Base-by-base conservation (phyloP, 2,888 invertebrate species). In the Caenorhabditis sp. region DNA sequence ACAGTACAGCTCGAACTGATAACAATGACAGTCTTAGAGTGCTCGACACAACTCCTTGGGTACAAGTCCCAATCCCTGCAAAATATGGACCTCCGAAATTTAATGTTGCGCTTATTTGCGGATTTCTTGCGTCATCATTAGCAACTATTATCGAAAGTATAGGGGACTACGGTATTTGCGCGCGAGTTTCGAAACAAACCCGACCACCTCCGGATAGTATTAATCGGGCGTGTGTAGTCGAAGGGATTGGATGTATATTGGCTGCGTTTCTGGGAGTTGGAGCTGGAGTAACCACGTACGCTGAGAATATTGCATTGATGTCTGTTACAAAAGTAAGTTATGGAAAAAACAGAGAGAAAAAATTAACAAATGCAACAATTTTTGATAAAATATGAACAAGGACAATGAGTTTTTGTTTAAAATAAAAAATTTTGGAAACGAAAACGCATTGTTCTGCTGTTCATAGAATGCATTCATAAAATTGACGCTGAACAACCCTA, bases 201-300 rank as follows among this genome's bases (percentile, higher is more conserved):
- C 73, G 79, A 23, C 85, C 85, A 17, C 82, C 83, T 7, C 60
- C 73, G 20, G 71, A 80, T 7, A 78, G 81, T 0, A 76, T 82
- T 8, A 85, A 85, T 56, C 71, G 85, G 25, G 83, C 84, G 7
- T 83, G 85, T 25, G 80, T 85, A 8, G 77, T 79, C 17, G 85
- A 85, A 77, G 85, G 83, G 3, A 26, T 82, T 53, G 83, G 83
- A 17, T 76, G 79, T 58, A 68, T 82, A 27, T 50, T 84, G 38
- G 80, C 83, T 1, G 85, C 83, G 2, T 58, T 77, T 21, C 68
- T 83, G 78, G 84, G 84, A 7, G 73, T 82, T 27, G 81, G 84
- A 14, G 80, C 85, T 0, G 85, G 83, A 56, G 80, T 85, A 23
- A 85, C 84, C 4, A 85, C 84, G 21, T 85, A 85, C 65, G 70